Conservation (phyloP, 2,797 vertebrate genomes). For the Xenops minutus region DNA sequence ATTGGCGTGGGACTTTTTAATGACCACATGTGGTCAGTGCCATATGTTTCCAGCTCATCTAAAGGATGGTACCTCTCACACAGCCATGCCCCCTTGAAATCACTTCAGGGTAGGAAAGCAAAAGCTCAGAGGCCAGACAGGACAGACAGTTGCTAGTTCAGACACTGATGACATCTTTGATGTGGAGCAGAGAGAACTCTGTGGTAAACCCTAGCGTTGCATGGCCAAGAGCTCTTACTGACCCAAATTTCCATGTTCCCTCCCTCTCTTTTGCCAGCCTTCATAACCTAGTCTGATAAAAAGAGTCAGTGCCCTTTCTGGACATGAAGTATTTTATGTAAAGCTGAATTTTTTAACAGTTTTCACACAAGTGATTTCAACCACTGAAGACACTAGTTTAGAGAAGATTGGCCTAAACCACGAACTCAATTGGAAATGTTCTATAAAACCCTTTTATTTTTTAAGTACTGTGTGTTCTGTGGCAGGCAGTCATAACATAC, state of each 20-base stretch:
- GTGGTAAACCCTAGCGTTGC: neutral
- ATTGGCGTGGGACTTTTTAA: conserved; percentile 59
- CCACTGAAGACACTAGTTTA: neutral
- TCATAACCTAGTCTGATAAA: neutral
- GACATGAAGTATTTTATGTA: neutral
- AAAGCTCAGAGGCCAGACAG: neutral
- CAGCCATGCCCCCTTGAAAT: conserved; percentile 8
- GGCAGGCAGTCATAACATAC: neutral
- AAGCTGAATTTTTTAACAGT: neutral
- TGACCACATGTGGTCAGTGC: conserved; percentile 64
- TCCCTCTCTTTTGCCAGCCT: neutral
- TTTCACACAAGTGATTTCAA: fast-evolving
- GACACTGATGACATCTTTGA: neutral
- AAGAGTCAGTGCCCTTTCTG: neutral
- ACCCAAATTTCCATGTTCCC: neutral
- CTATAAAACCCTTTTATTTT: neutral
- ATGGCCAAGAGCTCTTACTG: neutral
- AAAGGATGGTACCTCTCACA: conserved; percentile 5
- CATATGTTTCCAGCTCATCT: conserved; percentile 53
- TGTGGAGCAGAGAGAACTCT: neutral
- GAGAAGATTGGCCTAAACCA: neutral
- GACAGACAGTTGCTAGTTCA: neutral
- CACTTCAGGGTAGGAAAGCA: neutral
- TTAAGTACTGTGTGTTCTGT: neutral
- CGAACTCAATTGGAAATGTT: neutral